A percentile compares a stretch with the other conserved stretches of the same genome.
phyloP scores from a whole-genome alignment of 1,140 invertebrate genomes.

The Pentalonia nigronervosa region DNA sequence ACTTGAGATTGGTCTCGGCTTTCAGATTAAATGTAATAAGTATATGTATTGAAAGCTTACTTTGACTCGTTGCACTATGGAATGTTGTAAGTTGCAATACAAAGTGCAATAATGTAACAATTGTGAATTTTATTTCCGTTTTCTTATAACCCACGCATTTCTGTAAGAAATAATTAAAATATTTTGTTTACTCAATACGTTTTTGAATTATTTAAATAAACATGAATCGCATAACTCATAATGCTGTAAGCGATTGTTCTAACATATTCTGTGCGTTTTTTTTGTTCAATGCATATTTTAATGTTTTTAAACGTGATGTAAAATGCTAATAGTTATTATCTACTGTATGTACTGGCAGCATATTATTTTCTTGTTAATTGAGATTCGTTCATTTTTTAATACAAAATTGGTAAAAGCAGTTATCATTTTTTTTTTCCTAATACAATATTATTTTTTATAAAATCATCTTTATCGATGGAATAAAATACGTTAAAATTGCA shows the following conservation, averaged over 20 bases:
- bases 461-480: background rate
- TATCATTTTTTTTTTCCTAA: background rate
- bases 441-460: background rate
- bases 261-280: background rate
- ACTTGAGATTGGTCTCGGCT: background rate
- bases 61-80: background rate
- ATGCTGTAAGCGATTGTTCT: background rate
- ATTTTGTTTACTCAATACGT: background rate
- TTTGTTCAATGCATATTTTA: background rate
- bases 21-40: background rate
- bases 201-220: background rate
- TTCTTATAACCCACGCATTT: background rate
- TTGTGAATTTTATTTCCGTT: background rate
- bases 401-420: background rate
- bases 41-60: background rate
- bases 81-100: background rate
- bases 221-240: background rate
- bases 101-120: background rate
- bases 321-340: background rate
- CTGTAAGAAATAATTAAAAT: background rate
- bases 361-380: background rate
- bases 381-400: background rate
- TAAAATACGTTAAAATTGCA: background rate
- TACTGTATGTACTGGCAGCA: background rate
- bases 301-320: background rate